A percentile compares a stretch with the other conserved stretches of the same genome.
These are phyloP conservation scores for Portunus trituberculatus DNA, from an alignment of 1,140 invertebrate species.

Conservation along the genomic window DNA sequence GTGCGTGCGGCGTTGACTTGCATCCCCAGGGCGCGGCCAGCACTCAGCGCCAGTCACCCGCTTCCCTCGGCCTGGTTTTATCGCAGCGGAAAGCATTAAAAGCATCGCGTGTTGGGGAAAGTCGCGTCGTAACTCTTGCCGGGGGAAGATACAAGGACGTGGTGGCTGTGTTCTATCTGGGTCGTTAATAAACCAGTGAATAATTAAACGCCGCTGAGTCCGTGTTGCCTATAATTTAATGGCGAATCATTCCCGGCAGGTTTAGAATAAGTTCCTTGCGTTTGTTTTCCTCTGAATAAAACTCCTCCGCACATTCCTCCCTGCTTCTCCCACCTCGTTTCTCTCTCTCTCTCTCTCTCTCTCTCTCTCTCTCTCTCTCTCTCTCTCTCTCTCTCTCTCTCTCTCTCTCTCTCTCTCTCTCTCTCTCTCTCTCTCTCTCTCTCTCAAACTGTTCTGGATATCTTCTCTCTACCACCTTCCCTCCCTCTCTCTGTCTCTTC, in stretches of 20 bases:
- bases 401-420: not conserved
- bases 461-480: not conserved
- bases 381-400: not conserved
- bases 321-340: not conserved
- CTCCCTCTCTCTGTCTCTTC: not conserved
- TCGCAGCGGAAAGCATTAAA: not conserved
- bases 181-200: conserved; percentile 12
- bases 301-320: not conserved
- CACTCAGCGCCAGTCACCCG: not conserved
- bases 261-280: not conserved
- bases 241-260: conserved; percentile 5
- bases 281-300: not conserved
- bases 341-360: conserved; percentile 25
- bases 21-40: too few relatives aligned
- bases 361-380: conserved; percentile 31
- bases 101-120: not conserved
- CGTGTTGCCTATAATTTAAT: conserved; percentile 9
- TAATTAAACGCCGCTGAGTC: not conserved
- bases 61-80: not conserved
- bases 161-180: not conserved
- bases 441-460: not conserved
- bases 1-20: too few relatives aligned
- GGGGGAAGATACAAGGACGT: not conserved
- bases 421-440: not conserved
- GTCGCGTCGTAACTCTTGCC: not conserved